Evolutionary conservation across 1,140 invertebrate species (phyloP).

Genomic region (Belonocnema kinseyi): DNA sequence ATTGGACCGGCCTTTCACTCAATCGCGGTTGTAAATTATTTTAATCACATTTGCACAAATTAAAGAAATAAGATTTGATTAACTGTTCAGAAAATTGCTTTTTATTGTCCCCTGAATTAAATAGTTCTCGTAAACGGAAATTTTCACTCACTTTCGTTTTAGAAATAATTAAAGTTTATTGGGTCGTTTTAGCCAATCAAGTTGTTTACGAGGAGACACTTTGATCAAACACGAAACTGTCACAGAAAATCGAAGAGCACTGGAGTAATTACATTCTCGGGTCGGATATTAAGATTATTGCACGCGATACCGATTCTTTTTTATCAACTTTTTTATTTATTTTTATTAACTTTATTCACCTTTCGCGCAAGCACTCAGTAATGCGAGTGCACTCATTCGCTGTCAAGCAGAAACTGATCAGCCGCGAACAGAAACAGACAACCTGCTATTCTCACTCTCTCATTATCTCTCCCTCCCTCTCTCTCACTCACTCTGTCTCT

Average conservation of each 20-base stretch:
- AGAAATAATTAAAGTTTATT: too few relatives aligned
- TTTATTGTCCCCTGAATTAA: too few relatives aligned
- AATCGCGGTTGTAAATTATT: slow-evolving; percentile 17
- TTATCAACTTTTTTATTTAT: neutral
- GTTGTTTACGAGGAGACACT: neutral
- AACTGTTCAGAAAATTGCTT: too few relatives aligned
- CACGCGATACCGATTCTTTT: neutral
- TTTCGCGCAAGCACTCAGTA: slow-evolving; percentile 18
- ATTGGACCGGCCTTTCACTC: slow-evolving; percentile 23
- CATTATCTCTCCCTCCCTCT: slow-evolving; percentile 39
- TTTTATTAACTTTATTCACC: slow-evolving; percentile 27
- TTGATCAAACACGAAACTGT: neutral
- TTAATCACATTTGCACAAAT: neutral
- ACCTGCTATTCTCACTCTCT: slow-evolving; percentile 60
- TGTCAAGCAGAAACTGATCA: slow-evolving; percentile 65
- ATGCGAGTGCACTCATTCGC: slow-evolving; percentile 47
- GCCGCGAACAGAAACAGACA: slow-evolving; percentile 52
- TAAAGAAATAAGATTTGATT: neutral
- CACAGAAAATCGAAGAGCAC: slow-evolving; percentile 1
- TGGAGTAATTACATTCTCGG: neutral
- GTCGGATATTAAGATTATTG: neutral
- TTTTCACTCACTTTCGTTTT: too few relatives aligned
- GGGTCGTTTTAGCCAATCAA: neutral
- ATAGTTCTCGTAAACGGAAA: too few relatives aligned
- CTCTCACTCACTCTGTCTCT: slow-evolving; percentile 24